A percentile compares a stretch with the other conserved stretches of the same genome.
phyloP scores from a whole-genome alignment of 2,888 invertebrate genomes.

The Trachelus iudaicus region DNA sequence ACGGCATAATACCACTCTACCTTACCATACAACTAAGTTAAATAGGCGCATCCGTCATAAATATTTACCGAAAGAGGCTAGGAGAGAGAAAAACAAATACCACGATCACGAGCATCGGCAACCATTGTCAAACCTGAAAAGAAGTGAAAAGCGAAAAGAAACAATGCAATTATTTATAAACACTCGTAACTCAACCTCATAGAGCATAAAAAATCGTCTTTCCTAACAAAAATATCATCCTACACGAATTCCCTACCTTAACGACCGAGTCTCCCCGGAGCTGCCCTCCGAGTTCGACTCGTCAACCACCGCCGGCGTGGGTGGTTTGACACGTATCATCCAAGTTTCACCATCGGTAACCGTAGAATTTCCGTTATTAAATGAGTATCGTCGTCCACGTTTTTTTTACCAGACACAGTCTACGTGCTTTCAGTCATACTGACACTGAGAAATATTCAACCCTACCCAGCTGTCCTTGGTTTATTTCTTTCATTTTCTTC shows the following conservation, averaged over 20 bases:
- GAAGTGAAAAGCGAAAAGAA: neutral
- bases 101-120: too few species aligned
- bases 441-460: too few species aligned
- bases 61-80: neutral
- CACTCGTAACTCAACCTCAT: conserved; percentile 10
- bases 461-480: too few species aligned
- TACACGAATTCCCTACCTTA: conserved; percentile 2
- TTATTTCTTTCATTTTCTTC: too few species aligned
- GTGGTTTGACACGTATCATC: neutral
- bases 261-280: conserved; percentile 18
- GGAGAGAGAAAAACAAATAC: neutral
- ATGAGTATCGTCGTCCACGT: neutral
- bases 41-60: too few species aligned
- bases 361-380: neutral
- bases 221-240: neutral
- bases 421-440: too few species aligned
- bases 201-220: conserved; percentile 5
- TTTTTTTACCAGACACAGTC: too few species aligned
- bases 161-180: conserved; percentile 16
- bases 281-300: too few species aligned
- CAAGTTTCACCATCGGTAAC: conserved; percentile 7
- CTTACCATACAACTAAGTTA: too few species aligned
- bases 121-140: neutral
- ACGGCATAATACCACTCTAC: too few species aligned
- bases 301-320: neutral